Evolutionary conservation across 2,888 invertebrate genomes (phyloP).

Genomic region (Emmelina monodactyla): DNA sequence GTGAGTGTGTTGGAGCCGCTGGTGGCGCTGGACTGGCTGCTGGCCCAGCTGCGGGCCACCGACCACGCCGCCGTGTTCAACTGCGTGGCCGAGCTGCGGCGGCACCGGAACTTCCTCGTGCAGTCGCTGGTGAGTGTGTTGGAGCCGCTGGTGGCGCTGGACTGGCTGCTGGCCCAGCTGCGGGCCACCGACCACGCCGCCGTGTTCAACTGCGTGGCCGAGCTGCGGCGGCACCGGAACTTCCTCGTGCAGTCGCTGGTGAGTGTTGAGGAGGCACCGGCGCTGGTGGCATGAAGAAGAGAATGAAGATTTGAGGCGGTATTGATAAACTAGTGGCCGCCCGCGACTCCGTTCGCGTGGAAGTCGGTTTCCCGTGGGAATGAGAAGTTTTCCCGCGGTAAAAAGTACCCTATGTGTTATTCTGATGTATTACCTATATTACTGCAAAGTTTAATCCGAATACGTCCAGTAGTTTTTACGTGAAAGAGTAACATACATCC

Average conservation of each 20-base stretch:
- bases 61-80: constrained; percentile 88
- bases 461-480: too few relatives aligned
- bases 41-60: constrained; percentile 85
- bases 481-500: too few relatives aligned
- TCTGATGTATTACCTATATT: too few relatives aligned
- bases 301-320: too few relatives aligned
- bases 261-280: too few relatives aligned
- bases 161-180: constrained; percentile 87
- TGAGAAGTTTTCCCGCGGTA: too few relatives aligned
- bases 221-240: constrained; percentile 88
- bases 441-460: too few relatives aligned
- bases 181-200: constrained; percentile 83
- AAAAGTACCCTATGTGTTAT: too few relatives aligned
- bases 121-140: constrained; percentile 74
- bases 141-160: constrained; percentile 93
- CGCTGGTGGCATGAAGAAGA: too few relatives aligned
- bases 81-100: constrained; percentile 87
- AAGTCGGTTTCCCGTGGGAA: too few relatives aligned
- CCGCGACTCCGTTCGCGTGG: too few relatives aligned
- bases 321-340: too few relatives aligned
- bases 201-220: constrained; percentile 91
- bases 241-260: constrained; percentile 87
- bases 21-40: constrained; percentile 90
- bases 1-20: constrained; percentile 72
- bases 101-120: constrained; percentile 92